Conservation (phyloP, 2,888 invertebrate species). For the Toxonevra muliebris region DNA sequence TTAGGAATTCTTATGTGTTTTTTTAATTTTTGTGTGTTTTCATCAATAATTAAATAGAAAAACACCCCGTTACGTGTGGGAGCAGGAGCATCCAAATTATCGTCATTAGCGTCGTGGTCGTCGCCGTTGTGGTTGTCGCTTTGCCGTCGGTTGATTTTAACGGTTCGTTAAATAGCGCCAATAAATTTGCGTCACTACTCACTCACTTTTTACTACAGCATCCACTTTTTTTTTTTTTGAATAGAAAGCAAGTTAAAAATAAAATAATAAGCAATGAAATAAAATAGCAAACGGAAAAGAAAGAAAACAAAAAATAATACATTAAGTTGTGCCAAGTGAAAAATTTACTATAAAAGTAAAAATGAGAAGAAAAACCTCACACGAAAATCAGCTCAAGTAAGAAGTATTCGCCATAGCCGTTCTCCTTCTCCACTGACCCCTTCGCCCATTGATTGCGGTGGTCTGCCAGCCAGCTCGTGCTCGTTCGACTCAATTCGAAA, state of each 20-base stretch:
- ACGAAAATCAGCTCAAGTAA: too few relatives aligned
- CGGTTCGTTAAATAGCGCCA: slow-evolving; percentile 17
- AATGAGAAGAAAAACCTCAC: too few relatives aligned
- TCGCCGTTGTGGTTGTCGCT: not conserved
- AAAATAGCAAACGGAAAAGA: slow-evolving; percentile 19
- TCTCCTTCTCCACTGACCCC: too few relatives aligned
- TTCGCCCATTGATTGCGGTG: slow-evolving; percentile 2
- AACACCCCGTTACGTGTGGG: not conserved
- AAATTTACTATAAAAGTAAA: too few relatives aligned
- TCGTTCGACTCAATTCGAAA: slow-evolving; percentile 13
- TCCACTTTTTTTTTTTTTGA: too few relatives aligned
- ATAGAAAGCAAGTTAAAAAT: slow-evolving; percentile 1
- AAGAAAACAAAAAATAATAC: slow-evolving; percentile 25
- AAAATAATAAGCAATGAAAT: slow-evolving; percentile 7
- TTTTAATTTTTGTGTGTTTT: not conserved
- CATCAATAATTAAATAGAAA: not conserved
- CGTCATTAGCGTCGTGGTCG: too few relatives aligned
- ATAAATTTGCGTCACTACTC: too few relatives aligned
- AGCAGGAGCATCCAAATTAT: not conserved
- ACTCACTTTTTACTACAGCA: too few relatives aligned
- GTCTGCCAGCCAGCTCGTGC: not conserved
- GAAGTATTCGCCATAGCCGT: too few relatives aligned
- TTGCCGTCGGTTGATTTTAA: slow-evolving; percentile 18
- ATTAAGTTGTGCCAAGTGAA: slow-evolving; percentile 17
- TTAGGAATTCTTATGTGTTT: too few relatives aligned